A percentile compares a stretch with the other conserved stretches of the same genome.
These are phyloP conservation scores for Dinoponera quadriceps DNA, from an alignment of 1,140 invertebrate genomes.

Conservation along the genomic window DNA sequence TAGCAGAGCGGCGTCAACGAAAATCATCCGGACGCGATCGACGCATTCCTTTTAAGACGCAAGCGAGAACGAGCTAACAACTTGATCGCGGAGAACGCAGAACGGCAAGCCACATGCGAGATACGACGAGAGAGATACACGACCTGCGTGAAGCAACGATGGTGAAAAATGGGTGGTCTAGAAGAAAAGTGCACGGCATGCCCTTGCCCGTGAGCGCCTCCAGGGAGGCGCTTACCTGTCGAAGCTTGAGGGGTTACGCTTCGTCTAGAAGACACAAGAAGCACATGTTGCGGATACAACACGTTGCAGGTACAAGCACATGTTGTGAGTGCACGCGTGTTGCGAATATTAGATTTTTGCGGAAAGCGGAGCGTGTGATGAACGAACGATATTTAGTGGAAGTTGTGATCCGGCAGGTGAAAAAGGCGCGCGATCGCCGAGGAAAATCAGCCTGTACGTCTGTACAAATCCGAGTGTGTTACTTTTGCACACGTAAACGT, in stretches of 20 bases:
- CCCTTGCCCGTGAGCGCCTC: constrained; percentile 66
- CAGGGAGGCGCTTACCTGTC: constrained; percentile 80
- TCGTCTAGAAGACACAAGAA: constrained; percentile 80
- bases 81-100: constrained; percentile 4
- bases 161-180: constrained; percentile 28
- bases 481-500: no score
- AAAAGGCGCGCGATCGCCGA: not conserved
- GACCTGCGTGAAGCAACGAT: constrained; percentile 45
- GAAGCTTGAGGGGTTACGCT: constrained; percentile 79
- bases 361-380: constrained; percentile 55
- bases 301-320: no score
- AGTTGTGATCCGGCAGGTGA: not conserved
- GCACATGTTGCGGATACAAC: constrained; percentile 60
- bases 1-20: constrained; percentile 23
- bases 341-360: not conserved
- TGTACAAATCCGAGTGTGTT: no score
- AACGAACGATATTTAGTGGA: constrained; percentile 57
- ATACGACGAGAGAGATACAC: constrained; percentile 41
- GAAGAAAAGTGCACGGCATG: constrained; percentile 56
- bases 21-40: constrained; percentile 44
- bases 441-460: not conserved
- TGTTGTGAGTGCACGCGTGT: no score
- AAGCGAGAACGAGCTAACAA: not conserved
- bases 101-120: constrained; percentile 42
- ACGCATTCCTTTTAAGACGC: not conserved